These are phyloP conservation scores for Eupithecia vulgata DNA, from an alignment of 2,888 invertebrate species.

Conservation along the genomic window DNA sequence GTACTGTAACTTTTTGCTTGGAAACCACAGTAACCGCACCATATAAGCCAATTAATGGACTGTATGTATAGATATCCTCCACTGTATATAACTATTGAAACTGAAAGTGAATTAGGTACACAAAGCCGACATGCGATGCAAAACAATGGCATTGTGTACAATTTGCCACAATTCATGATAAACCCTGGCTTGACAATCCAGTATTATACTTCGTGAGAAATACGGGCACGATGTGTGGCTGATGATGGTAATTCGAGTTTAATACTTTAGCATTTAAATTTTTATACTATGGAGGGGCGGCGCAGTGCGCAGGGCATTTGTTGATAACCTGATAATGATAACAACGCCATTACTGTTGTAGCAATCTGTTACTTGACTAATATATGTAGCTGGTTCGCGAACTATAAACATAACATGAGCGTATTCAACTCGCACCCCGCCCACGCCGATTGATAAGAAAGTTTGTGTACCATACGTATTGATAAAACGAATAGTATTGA, in stretches of 20 bases:
- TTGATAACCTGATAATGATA: constrained; percentile 24
- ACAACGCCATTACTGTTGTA: constrained; percentile 25
- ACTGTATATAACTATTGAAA: constrained; percentile 22
- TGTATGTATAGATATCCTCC: constrained; percentile 21
- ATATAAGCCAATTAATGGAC: constrained; percentile 20
- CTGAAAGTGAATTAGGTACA: constrained; percentile 21
- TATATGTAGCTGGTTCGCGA: constrained; percentile 7
- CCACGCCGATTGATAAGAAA: constrained; percentile 47
- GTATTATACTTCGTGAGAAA: constrained; percentile 22
- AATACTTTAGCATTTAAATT: not conserved
- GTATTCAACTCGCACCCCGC: constrained; percentile 46
- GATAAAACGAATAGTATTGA: constrained; percentile 28
- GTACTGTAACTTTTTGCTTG: constrained; percentile 10
- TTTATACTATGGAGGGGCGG: constrained; percentile 6
- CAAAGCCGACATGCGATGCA: constrained; percentile 23
- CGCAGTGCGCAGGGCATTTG: not conserved
- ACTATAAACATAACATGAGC: not conserved
- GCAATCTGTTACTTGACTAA: constrained; percentile 27
- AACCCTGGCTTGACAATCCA: constrained; percentile 12
- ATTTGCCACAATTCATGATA: constrained; percentile 28
- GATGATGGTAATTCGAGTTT: not conserved
- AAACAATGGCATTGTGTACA: constrained; percentile 31
- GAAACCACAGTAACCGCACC: constrained; percentile 29
- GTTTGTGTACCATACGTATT: constrained; percentile 14
- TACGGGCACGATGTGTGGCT: constrained; percentile 11